phyloP scores from a whole-genome alignment of 2,888 invertebrate species.

The Cosmopolites sordidus region DNA sequence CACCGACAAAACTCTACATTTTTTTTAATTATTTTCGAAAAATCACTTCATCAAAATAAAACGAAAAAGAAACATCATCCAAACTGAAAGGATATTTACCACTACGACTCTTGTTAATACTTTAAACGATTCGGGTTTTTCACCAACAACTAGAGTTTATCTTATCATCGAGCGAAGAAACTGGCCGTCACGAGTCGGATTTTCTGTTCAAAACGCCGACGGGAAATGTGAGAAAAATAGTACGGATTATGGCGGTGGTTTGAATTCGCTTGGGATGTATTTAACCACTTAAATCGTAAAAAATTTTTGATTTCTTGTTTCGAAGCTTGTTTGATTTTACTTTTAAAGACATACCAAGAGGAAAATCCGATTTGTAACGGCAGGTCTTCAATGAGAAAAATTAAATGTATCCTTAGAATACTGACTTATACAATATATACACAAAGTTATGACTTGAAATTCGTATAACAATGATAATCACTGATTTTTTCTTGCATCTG shows the following conservation, averaged over 20 bases:
- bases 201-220: slow-evolving; percentile 5
- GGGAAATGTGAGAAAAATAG: slow-evolving; percentile 16
- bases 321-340: background rate
- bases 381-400: slow-evolving; percentile 12
- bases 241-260: slow-evolving; percentile 17
- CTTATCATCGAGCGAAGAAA: slow-evolving; percentile 11
- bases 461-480: slow-evolving; percentile 51
- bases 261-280: background rate
- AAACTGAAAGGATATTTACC: slow-evolving; percentile 14
- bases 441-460: slow-evolving; percentile 43
- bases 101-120: slow-evolving; percentile 32
- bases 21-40: slow-evolving; percentile 2
- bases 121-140: slow-evolving; percentile 22
- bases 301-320: background rate
- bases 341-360: background rate
- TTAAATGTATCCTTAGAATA: slow-evolving; percentile 38
- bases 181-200: slow-evolving; percentile 5
- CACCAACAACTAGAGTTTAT: slow-evolving; percentile 38
- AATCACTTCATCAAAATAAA: background rate
- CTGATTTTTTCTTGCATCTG: slow-evolving; percentile 41
- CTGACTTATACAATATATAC: slow-evolving; percentile 47
- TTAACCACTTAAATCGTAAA: no score
- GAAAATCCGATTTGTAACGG: background rate
- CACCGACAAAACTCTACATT: background rate
- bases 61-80: background rate